These are phyloP conservation scores for Atractosteus spatula DNA, from an alignment of 2,113 vertebrate genomes.

Conservation along the genomic window DNA sequence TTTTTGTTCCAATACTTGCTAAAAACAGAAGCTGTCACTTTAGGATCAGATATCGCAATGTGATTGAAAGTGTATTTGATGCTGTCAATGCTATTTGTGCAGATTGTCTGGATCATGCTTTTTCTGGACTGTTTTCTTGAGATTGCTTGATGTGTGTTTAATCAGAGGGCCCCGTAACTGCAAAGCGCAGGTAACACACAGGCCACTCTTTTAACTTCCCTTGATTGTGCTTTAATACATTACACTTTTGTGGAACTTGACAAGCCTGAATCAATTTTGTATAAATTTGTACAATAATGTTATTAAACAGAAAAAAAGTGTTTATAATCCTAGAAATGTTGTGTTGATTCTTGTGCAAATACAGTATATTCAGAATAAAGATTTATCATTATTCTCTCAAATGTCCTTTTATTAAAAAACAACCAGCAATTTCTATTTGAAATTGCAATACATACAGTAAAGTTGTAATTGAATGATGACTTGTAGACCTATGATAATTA, in stretches of 20 bases:
- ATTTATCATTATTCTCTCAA: slow-evolving; percentile 76
- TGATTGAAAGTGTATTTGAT: slow-evolving; percentile 57
- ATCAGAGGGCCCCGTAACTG: slow-evolving; percentile 51
- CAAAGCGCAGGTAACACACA: slow-evolving; percentile 43
- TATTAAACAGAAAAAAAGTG: slow-evolving; percentile 77
- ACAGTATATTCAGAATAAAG: slow-evolving; percentile 98
- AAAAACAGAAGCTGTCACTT: slow-evolving; percentile 65
- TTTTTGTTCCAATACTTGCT: slow-evolving; percentile 24
- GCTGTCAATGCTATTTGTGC: slow-evolving; percentile 61
- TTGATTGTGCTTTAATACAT: slow-evolving; percentile 86
- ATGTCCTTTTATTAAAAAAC: slow-evolving; percentile 25
- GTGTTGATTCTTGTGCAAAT: slow-evolving; percentile 96
- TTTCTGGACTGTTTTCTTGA: slow-evolving; percentile 67
- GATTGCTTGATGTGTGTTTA: slow-evolving; percentile 63
- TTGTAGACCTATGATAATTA: no score
- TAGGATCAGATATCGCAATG: slow-evolving; percentile 50
- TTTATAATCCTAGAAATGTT: slow-evolving; percentile 90
- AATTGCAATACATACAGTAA: no score
- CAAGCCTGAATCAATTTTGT: slow-evolving; percentile 91
- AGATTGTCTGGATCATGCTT: slow-evolving; percentile 72
- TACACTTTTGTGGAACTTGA: slow-evolving; percentile 94
- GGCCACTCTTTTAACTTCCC: slow-evolving; percentile 58
- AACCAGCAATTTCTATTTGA: slow-evolving; percentile 13
- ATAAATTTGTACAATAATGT: slow-evolving; percentile 98
- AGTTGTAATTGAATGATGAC: no score